Conservation (phyloP, 2,888 invertebrate species). For the Pseudococcus viburni region DNA sequence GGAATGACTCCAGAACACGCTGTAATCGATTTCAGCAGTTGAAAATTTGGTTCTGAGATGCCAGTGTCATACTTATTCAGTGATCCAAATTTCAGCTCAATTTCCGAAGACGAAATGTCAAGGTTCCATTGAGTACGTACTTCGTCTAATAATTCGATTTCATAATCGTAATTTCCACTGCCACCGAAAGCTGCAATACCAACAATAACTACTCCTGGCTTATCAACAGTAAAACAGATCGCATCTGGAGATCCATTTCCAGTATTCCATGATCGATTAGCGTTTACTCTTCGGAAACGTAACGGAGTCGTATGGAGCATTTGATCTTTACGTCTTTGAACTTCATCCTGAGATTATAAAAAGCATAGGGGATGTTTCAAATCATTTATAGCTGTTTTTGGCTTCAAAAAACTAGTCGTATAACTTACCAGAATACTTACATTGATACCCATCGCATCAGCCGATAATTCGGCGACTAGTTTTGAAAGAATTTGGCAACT, state of each 20-base stretch:
- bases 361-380: neutral
- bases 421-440: slow-evolving; percentile 72
- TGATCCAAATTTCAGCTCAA: too few species aligned
- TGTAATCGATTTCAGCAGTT: too few species aligned
- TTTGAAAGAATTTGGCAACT: slow-evolving; percentile 86
- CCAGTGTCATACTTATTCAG: too few species aligned
- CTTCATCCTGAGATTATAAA: slow-evolving; percentile 75
- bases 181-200: slow-evolving; percentile 94
- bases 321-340: slow-evolving; percentile 83
- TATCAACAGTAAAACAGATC: slow-evolving; percentile 93
- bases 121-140: slow-evolving; percentile 71
- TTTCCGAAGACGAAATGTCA: too few species aligned
- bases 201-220: slow-evolving; percentile 88
- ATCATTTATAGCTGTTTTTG: neutral
- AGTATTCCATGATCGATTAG: slow-evolving; percentile 95
- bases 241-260: slow-evolving; percentile 98
- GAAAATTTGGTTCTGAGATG: too few species aligned
- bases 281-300: slow-evolving; percentile 91
- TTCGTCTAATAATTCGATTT: slow-evolving; percentile 89
- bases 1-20: too few species aligned
- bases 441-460: slow-evolving; percentile 84
- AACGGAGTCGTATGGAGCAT: slow-evolving; percentile 89
- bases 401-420: neutral
- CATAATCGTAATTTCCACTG: slow-evolving; percentile 90
- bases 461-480: slow-evolving; percentile 89